Evolutionary conservation across 1,140 invertebrate species (phyloP).

Genomic region (Homarus americanus): DNA sequence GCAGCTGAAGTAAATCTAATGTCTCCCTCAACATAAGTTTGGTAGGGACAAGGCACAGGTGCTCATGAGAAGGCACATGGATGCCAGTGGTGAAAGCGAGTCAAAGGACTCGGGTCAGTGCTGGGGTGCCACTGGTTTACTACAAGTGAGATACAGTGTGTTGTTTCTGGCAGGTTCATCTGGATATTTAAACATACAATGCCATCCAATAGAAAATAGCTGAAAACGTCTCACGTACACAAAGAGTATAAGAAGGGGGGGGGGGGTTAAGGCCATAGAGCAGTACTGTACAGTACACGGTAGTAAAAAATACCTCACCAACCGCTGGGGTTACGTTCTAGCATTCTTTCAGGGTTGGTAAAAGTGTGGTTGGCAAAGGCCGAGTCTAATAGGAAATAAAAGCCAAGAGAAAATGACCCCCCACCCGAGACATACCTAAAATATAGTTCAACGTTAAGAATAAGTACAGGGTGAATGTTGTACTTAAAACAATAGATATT

Average conservation of each 20-base stretch:
- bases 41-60: slow-evolving; percentile 40
- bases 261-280: slow-evolving; percentile 11
- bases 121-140: slow-evolving; percentile 12
- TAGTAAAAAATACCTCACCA: too few species aligned
- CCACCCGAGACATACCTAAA: too few species aligned
- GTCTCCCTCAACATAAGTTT: neutral
- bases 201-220: neutral
- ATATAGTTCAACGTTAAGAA: too few species aligned
- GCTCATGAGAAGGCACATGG: slow-evolving; percentile 46
- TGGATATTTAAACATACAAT: neutral
- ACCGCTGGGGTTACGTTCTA: too few species aligned
- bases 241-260: too few species aligned
- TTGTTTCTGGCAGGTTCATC: neutral
- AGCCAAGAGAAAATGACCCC: too few species aligned
- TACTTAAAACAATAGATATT: too few species aligned
- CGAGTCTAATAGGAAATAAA: too few species aligned
- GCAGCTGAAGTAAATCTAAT: slow-evolving; percentile 1
- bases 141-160: neutral
- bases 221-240: neutral
- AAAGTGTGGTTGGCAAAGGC: too few species aligned
- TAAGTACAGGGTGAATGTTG: too few species aligned
- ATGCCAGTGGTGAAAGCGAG: slow-evolving; percentile 43
- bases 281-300: too few species aligned
- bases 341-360: too few species aligned
- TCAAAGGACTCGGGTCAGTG: neutral